Percentiles rank a stretch among this genome's conserved stretches.
phyloP scores from a whole-genome alignment of 2,797 vertebrate species.

The Cirrhinus molitorella region DNA sequence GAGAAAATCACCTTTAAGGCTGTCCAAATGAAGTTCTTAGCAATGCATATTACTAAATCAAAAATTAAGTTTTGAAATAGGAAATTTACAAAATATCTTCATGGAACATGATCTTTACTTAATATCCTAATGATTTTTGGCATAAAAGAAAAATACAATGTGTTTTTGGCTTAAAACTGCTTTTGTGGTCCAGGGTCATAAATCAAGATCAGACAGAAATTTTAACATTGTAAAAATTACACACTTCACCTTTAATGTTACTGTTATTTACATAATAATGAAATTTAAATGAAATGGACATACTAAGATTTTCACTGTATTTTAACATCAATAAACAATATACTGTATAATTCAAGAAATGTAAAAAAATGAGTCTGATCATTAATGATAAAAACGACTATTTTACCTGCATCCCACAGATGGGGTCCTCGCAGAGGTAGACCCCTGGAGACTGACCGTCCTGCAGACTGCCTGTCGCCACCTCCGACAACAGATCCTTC shows the following conservation, averaged over 20 bases:
- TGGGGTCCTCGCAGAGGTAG: conserved; percentile 97
- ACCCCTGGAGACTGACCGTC: conserved; percentile 97
- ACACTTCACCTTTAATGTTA: neutral
- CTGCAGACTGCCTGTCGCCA: conserved; percentile 95
- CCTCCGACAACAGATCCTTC: conserved; percentile 93
- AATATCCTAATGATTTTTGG: too few relatives aligned
- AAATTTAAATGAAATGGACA: neutral
- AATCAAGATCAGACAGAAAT: neutral
- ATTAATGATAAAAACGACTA: neutral
- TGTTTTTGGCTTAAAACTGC: too few relatives aligned
- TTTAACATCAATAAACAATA: neutral
- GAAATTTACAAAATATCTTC: too few relatives aligned
- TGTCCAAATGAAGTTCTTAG: too few relatives aligned
- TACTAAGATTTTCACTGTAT: neutral
- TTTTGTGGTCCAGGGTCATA: too few relatives aligned
- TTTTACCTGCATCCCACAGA: conserved; percentile 97
- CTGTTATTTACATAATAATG: neutral
- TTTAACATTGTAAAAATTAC: neutral
- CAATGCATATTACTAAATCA: too few relatives aligned
- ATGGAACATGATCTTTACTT: too few relatives aligned
- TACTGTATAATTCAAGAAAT: neutral
- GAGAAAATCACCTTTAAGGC: too few relatives aligned
- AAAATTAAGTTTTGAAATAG: too few relatives aligned
- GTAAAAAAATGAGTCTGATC: neutral
- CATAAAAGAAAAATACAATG: too few relatives aligned